phyloP scores from a whole-genome alignment of 2,113 vertebrate species.

The Prolemur simus region DNA sequence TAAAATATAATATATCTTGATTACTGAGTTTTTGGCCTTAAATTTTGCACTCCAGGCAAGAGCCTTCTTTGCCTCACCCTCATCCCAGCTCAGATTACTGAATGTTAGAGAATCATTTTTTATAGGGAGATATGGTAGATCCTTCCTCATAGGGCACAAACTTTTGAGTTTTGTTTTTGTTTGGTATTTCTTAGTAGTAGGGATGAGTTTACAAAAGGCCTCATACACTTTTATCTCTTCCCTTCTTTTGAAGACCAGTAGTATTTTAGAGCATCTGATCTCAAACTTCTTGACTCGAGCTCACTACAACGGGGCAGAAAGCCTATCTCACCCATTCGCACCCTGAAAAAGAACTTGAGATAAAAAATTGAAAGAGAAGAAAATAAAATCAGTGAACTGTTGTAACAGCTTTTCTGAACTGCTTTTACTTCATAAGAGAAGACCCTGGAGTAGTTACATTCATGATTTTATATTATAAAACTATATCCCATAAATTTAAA shows the following conservation, averaged over 20 bases:
- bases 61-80: not conserved
- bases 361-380: conserved; percentile 17
- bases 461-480: conserved; percentile 26
- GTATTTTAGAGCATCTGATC: not conserved
- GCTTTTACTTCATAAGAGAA: not conserved
- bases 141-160: not conserved
- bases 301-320: not conserved
- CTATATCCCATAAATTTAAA: not conserved
- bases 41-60: not conserved
- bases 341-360: not conserved
- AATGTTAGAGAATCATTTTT: not conserved
- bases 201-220: not conserved
- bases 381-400: not conserved
- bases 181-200: not conserved
- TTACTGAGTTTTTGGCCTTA: not conserved
- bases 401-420: not conserved
- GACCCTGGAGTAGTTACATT: not conserved
- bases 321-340: not conserved
- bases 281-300: not conserved
- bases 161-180: not conserved
- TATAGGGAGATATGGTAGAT: not conserved
- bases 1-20: not conserved
- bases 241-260: not conserved
- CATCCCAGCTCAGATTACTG: not conserved
- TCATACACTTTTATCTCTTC: not conserved